Percentiles rank a stretch among this genome's conserved stretches.
Conservation (phyloP, 1,140 invertebrate species). For the Zaprionus lachaisei region DNA sequence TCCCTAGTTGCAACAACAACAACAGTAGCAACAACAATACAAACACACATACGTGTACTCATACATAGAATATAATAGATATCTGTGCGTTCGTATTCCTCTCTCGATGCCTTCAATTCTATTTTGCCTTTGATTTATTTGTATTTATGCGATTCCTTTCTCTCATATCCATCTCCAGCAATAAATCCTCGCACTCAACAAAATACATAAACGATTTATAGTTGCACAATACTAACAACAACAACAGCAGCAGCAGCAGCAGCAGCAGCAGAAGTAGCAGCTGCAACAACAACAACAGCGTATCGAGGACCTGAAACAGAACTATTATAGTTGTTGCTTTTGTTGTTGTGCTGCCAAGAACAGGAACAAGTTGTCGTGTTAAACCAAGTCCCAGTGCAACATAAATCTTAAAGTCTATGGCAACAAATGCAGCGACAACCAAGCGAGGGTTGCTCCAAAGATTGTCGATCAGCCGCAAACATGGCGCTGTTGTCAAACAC, state of each 20-base stretch:
- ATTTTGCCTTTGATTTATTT: constrained; percentile 78
- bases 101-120: constrained; percentile 51
- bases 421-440: constrained; percentile 15
- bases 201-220: constrained; percentile 82
- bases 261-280: constrained; percentile 14
- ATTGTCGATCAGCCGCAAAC: too few species aligned
- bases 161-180: constrained; percentile 69
- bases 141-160: constrained; percentile 78
- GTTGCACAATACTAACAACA: constrained; percentile 61
- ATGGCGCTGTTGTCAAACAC: too few species aligned
- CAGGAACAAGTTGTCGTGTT: constrained; percentile 53
- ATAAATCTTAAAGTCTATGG: constrained; percentile 67
- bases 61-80: constrained; percentile 20
- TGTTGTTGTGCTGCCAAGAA: background rate
- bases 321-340: background rate
- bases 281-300: constrained; percentile 25
- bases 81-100: constrained; percentile 41
- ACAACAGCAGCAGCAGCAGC: constrained; percentile 46
- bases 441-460: background rate
- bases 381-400: constrained; percentile 50
- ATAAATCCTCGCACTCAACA: constrained; percentile 80
- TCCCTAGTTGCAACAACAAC: constrained; percentile 23
- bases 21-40: constrained; percentile 34
- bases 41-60: constrained; percentile 3
- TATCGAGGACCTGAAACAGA: background rate